Base-by-base conservation (phyloP, 1,140 invertebrate species). In the Pogonomyrmex barbatus region DNA sequence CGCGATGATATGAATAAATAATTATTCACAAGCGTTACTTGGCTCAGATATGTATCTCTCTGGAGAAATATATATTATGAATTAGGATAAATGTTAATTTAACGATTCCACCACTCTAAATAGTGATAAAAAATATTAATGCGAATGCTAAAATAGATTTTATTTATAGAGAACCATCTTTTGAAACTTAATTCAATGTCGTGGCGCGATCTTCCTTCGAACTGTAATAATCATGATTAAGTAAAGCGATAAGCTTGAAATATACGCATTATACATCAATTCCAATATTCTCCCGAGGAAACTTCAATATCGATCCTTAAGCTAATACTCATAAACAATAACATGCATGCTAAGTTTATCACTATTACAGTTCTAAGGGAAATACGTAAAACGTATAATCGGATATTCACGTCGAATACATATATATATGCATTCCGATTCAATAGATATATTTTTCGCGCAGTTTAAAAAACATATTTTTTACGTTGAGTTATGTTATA, bases 251-350 rank as follows among this genome's bases (percentile, higher is more conserved):
- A 45, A 62, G 42, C n/a, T 8, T 10, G 36, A 24, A 42, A 54
- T 56, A 33, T 52, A 10, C 58, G 14, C 60, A 42, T 75, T 63
- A 63, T 4, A 36, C 12, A 47, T 52, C 33, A n/a, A 79, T 68
- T 68, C 39, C 12, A 42, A 68, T 79, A 45, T 68, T 79, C 39
- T 10, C 77, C 45, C 36, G 4, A 39, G 47, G 4, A 63, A 52
- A 68, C n/a, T 54, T 79, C 68, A 50, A 79, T 54, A 79, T 68
- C 62, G 47, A 45, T 83, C 17, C 65, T 93, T 93, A 92, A 91
- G 92, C 92, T 93, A 86, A 70, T 70, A 70, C 67, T 70, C 50
- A 79, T 70, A 86, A 79, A 86, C 76, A 79, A 81, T 79, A 58
- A 2, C 52, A 58, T 81, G 81, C 9, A 30, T 73, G 73, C 24